These are phyloP conservation scores for Thalpophila matura DNA, from an alignment of 2,888 invertebrate species.

Conservation along the genomic window DNA sequence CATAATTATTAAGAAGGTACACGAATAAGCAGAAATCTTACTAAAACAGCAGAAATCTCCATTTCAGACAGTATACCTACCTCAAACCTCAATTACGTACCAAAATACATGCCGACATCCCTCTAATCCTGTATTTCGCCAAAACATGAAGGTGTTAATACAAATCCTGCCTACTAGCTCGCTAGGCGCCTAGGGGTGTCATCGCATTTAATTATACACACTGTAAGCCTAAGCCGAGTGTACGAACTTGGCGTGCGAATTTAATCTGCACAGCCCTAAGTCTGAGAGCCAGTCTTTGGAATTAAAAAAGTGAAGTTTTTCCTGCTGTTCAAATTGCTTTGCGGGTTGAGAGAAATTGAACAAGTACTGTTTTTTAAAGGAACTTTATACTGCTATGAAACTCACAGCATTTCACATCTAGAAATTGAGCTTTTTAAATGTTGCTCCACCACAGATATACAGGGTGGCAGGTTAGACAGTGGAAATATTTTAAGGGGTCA, in stretches of 20 bases:
- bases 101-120: slow-evolving; percentile 32
- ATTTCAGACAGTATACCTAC: background rate
- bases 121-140: slow-evolving; percentile 44
- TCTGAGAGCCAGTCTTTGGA: slow-evolving; percentile 10
- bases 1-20: too few relatives aligned
- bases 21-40: background rate
- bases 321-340: background rate
- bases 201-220: slow-evolving; percentile 61
- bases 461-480: too few relatives aligned
- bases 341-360: background rate
- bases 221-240: slow-evolving; percentile 49
- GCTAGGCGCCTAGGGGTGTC: slow-evolving; percentile 55
- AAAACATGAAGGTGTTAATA: slow-evolving; percentile 58
- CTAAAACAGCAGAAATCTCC: background rate
- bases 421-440: background rate
- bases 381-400: too few relatives aligned
- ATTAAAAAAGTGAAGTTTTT: slow-evolving; percentile 29
- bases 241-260: slow-evolving; percentile 49
- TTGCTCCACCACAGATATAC: background rate
- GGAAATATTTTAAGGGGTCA: too few relatives aligned
- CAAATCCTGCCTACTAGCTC: slow-evolving; percentile 33
- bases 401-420: background rate
- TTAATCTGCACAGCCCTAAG: slow-evolving; percentile 36
- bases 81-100: slow-evolving; percentile 30
- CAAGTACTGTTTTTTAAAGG: background rate